A percentile compares a stretch with the other conserved stretches of the same genome.
Evolutionary conservation across 2,888 invertebrate species (phyloP).

Genomic region (Aplocera efformata): DNA sequence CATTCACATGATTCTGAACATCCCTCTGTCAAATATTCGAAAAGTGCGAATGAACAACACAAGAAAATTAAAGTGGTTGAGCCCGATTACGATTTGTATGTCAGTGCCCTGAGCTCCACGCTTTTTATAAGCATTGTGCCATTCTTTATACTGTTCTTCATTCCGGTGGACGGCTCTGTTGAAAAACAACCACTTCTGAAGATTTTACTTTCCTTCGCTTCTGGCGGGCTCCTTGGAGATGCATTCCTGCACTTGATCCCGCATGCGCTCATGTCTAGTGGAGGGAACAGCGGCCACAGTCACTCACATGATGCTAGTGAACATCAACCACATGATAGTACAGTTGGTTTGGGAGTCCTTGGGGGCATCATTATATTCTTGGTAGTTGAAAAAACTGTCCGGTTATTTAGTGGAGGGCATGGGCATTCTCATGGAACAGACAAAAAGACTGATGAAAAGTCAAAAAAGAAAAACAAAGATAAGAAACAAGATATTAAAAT

Average conservation of each 20-base stretch:
- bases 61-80: slow-evolving; percentile 61
- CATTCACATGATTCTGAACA: slow-evolving; percentile 81
- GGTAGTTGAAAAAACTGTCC: slow-evolving; percentile 94
- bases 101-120: slow-evolving; percentile 93
- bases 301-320: slow-evolving; percentile 76
- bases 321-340: slow-evolving; percentile 86
- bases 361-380: slow-evolving; percentile 96
- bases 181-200: slow-evolving; percentile 93
- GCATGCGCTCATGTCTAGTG: slow-evolving; percentile 85
- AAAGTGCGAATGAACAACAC: slow-evolving; percentile 76
- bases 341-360: slow-evolving; percentile 96
- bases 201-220: slow-evolving; percentile 94
- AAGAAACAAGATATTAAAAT: slow-evolving; percentile 72
- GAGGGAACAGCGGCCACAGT: slow-evolving; percentile 67
- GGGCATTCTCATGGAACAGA: slow-evolving; percentile 85
- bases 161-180: slow-evolving; percentile 93
- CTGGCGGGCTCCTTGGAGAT: slow-evolving; percentile 97
- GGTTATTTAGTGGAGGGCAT: slow-evolving; percentile 91
- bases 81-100: slow-evolving; percentile 81
- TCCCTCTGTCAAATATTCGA: slow-evolving; percentile 92
- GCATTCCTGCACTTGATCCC: slow-evolving; percentile 99
- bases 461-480: slow-evolving; percentile 57
- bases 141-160: slow-evolving; percentile 94
- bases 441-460: slow-evolving; percentile 64
- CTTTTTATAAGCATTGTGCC: slow-evolving; percentile 97